A percentile compares a stretch with the other conserved stretches of the same genome.
Evolutionary conservation across 2,797 vertebrate species (phyloP).

Genomic region (Etheostoma nigrum): DNA sequence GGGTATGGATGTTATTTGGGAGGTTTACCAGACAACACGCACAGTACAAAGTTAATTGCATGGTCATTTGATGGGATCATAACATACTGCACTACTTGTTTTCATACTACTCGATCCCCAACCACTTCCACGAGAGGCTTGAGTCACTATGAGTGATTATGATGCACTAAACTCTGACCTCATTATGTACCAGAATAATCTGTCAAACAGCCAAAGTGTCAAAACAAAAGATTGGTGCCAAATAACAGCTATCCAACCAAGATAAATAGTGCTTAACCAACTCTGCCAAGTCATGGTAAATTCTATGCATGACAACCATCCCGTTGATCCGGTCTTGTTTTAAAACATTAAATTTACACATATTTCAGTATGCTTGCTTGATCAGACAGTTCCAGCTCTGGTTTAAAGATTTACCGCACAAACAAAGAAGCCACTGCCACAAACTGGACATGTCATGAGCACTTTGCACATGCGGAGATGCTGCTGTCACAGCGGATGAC

Average conservation of each 20-base stretch:
- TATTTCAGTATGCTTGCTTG: background rate
- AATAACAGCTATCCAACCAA: background rate
- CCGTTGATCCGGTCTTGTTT: background rate
- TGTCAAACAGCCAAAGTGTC: constrained; percentile 25
- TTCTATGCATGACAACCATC: background rate
- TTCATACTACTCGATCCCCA: background rate
- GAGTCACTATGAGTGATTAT: constrained; percentile 16
- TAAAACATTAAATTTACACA: background rate
- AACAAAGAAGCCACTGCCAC: background rate
- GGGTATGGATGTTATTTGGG: constrained; percentile 6
- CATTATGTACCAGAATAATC: constrained; percentile 15
- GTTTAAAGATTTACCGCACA: background rate
- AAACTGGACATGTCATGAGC: constrained; percentile 6
- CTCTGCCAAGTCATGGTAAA: background rate
- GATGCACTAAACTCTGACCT: constrained; percentile 31
- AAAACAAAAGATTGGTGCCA: constrained; percentile 25
- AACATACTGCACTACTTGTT: background rate
- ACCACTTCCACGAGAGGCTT: background rate
- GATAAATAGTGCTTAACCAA: background rate
- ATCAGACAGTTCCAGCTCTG: background rate
- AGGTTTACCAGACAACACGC: background rate
- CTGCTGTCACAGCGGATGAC: constrained; percentile 32
- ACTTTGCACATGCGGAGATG: constrained; percentile 15
- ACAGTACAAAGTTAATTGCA: background rate
- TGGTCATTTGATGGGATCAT: background rate